Percentiles rank a stretch among this genome's conserved stretches.
These are phyloP conservation scores for Charadrius vociferus DNA, from an alignment of 2,113 vertebrate genomes.

Conservation along the genomic window DNA sequence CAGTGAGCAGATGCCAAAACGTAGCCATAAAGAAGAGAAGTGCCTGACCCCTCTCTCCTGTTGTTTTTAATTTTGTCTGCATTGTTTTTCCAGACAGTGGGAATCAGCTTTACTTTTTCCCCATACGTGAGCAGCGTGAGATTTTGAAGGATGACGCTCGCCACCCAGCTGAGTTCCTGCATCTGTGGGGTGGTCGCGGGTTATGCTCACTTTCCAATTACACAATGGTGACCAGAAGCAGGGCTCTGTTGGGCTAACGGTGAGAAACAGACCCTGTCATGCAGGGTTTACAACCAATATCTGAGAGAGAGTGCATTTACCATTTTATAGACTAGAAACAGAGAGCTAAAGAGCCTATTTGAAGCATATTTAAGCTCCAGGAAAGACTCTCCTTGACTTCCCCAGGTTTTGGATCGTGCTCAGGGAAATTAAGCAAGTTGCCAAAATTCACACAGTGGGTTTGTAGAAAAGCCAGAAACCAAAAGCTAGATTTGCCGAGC, in stretches of 20 bases:
- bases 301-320: background rate
- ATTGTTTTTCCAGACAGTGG: background rate
- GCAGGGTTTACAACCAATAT: background rate
- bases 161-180: background rate
- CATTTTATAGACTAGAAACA: background rate
- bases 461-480: background rate
- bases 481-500: background rate
- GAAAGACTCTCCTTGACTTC: constrained; percentile 8
- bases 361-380: background rate
- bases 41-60: background rate
- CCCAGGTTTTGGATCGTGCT: background rate
- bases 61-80: background rate
- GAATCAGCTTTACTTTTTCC: background rate
- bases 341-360: background rate
- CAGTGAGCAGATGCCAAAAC: background rate
- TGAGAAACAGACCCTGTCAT: background rate
- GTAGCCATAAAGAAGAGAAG: background rate
- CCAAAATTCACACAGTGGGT: background rate
- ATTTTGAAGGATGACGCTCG: background rate
- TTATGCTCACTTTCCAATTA: background rate
- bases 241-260: background rate
- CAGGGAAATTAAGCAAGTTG: constrained; percentile 19
- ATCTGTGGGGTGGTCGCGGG: accelerated
- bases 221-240: background rate
- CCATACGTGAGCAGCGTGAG: background rate